These are phyloP conservation scores for Echinometra lucunter DNA, from an alignment of 53 echinoderm and acorn worm species.

Conservation along the genomic window DNA sequence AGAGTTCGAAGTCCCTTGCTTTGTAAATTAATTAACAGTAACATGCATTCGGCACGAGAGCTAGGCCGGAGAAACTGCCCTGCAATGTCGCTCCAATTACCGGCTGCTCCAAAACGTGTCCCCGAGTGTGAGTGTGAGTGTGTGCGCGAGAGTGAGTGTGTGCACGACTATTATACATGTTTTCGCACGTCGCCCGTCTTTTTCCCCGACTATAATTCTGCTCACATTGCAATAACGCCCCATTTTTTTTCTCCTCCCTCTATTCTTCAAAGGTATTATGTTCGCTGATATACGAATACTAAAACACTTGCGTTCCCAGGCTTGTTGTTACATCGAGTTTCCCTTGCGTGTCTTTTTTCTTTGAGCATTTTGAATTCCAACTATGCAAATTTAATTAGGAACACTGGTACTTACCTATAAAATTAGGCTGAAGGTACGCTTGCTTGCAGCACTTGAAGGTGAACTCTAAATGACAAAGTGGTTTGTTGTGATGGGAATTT, in stretches of 20 bases:
- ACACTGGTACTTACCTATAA: constrained; percentile 1
- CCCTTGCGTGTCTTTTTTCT: background rate
- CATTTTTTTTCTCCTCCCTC: background rate
- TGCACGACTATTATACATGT: background rate
- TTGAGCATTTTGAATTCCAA: constrained; percentile 4
- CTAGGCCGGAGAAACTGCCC: background rate
- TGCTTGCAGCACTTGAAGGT: background rate
- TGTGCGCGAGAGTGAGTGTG: background rate
- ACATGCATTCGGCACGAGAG: constrained; percentile 1
- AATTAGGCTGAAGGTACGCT: background rate
- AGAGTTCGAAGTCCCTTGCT: constrained; percentile 12
- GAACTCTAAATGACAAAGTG: constrained; percentile 10
- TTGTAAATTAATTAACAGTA: background rate
- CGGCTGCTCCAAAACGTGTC: background rate
- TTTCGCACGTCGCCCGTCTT: background rate
- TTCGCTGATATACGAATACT: background rate
- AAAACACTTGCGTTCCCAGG: background rate
- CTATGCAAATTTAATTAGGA: constrained; percentile 25
- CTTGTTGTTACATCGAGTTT: background rate
- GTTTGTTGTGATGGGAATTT: background rate
- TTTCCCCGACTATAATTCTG: background rate
- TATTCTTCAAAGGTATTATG: background rate
- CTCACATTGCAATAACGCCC: background rate
- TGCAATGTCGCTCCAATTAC: background rate
- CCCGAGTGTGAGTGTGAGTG: background rate